Percentiles rank a stretch among this genome's conserved stretches.
Evolutionary conservation across 2,888 invertebrate genomes (phyloP).

Genomic region (Parascotia fuliginaria): DNA sequence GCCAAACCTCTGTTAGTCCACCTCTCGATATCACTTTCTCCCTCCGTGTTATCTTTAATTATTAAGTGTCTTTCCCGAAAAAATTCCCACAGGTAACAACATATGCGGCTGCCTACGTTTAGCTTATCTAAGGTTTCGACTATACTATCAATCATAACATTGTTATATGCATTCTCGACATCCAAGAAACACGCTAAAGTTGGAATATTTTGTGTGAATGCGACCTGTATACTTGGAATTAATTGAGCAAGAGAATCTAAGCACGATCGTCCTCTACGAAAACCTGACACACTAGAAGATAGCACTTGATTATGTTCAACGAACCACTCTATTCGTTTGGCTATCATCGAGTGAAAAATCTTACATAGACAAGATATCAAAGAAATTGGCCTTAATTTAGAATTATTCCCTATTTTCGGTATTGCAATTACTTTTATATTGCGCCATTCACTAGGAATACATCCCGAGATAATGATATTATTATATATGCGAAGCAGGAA

Average conservation of each 20-base stretch:
- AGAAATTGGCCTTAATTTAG: not conserved
- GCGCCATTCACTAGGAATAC: not conserved
- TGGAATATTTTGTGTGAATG: not conserved
- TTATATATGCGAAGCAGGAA: not conserved
- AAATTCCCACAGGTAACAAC: constrained; percentile 31
- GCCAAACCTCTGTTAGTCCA: constrained; percentile 22
- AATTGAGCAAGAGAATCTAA: too few relatives aligned
- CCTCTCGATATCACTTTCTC: constrained; percentile 5
- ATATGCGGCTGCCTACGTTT: constrained; percentile 20
- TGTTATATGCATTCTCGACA: not conserved
- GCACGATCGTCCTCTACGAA: too few relatives aligned
- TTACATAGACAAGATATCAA: not conserved
- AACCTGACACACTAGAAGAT: too few relatives aligned
- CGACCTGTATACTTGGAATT: not conserved
- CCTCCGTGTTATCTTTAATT: not conserved
- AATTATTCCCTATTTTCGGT: not conserved
- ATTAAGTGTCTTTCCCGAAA: constrained; percentile 17
- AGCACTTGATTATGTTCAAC: too few relatives aligned
- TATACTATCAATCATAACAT: not conserved
- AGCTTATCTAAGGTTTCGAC: constrained; percentile 15
- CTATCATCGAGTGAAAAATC: not conserved
- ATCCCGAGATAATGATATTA: not conserved
- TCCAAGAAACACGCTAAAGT: not conserved
- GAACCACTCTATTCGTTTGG: too few relatives aligned
- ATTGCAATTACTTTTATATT: not conserved